These are phyloP conservation scores for Pristionchus pacificus DNA, from an alignment of 1,140 invertebrate genomes.

Conservation along the genomic window DNA sequence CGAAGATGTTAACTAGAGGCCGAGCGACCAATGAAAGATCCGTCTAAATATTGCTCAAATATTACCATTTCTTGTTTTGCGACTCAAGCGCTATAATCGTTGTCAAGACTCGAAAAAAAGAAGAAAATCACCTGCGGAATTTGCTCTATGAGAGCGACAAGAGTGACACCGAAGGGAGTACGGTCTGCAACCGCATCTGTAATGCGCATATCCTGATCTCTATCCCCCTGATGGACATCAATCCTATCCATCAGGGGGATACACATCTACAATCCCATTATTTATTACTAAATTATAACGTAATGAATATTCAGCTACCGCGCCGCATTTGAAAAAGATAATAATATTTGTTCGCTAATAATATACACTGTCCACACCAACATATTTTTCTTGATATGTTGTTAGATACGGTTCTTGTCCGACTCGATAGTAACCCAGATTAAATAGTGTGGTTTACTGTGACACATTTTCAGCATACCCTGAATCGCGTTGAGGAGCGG, in stretches of 20 bases:
- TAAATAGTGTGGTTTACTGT: too few species aligned
- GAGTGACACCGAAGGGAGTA: slow-evolving; percentile 33
- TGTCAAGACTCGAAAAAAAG: slow-evolving; percentile 32
- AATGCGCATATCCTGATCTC: too few species aligned
- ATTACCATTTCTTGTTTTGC: too few species aligned
- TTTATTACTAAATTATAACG: background rate
- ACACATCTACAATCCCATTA: background rate
- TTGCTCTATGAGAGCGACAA: slow-evolving; percentile 34
- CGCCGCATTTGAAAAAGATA: background rate
- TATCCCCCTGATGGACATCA: slow-evolving; percentile 4
- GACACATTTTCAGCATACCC: background rate
- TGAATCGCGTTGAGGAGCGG: slow-evolving; percentile 3
- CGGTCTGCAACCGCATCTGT: too few species aligned
- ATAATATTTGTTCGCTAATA: too few species aligned
- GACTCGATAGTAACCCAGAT: too few species aligned
- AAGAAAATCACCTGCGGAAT: slow-evolving; percentile 47
- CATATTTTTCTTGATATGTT: too few species aligned
- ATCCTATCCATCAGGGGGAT: slow-evolving; percentile 23
- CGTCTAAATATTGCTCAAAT: slow-evolving; percentile 18
- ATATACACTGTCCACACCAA: too few species aligned
- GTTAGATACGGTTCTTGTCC: too few species aligned
- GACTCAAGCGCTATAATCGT: background rate
- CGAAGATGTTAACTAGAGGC: slow-evolving; percentile 53
- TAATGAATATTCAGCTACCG: background rate
- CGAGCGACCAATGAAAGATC: slow-evolving; percentile 17